Base-by-base conservation (phyloP, 2,888 invertebrate species). In the Drosophila pegasa region DNA sequence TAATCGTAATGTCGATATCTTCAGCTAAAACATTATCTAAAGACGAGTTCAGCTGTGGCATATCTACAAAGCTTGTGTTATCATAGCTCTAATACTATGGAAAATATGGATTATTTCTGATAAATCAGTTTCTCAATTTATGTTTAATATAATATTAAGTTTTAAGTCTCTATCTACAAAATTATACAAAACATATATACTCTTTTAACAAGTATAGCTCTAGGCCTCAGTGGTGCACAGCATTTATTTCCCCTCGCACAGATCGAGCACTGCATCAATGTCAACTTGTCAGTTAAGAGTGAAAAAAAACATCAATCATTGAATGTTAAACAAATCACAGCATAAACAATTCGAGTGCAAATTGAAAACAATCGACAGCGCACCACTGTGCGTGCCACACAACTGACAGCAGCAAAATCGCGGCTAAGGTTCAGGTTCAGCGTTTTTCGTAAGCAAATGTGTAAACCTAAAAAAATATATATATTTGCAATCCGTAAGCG, bases 361-460 rank as follows among this genome's bases (percentile, higher is more conserved):
- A 37, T 8, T 22, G 6, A 20, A 33, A 35, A 31, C 22, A 33
- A 50, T 51, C 6, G 50, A 4, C 27, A n/a, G 59, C n/a, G 45
- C 2, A 14, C 55, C 68, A 78, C 51, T 65, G 71, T 65, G 55
- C 62, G 29, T 16, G 47, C 29, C 45, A 16, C 33, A 8, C 12
- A 2, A n/a, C 48, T 41, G 20, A 25, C 40, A n/a, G 29, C 29
- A 3, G 35, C 16, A 3, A 55, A 67, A 57, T 41, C 31, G 14
- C 37, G 71, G 27, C 55, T 75, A 63, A 61, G 55, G 71, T 68
- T 78, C 55, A 75, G 65, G 63, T 64, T 78, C 60, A 77, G 56
- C 52, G 20, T 31, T 52, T 59, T 43, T 25, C 45, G 37, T 56
- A 52, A 20, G 27, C 47, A 62, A 62, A 51, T 52, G 37, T 47